Percentiles rank a stretch among this genome's conserved stretches.
These are phyloP conservation scores for Drepana falcataria DNA, from an alignment of 2,888 invertebrate species.

Conservation along the genomic window DNA sequence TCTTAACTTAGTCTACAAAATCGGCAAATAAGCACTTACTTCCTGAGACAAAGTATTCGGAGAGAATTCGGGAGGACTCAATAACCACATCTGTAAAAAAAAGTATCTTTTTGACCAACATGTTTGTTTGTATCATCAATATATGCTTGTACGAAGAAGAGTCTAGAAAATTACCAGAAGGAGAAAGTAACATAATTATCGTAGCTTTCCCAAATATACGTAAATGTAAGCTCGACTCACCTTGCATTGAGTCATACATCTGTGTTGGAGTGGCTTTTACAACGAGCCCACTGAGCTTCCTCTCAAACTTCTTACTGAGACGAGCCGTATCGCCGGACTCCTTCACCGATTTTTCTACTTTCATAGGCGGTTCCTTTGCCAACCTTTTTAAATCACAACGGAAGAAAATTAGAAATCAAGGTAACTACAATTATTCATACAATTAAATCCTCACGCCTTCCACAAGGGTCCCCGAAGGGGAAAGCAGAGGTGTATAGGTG, in stretches of 20 bases:
- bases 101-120: not conserved
- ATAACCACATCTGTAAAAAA: slow-evolving; percentile 55
- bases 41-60: slow-evolving; percentile 51
- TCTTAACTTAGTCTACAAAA: not conserved
- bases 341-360: slow-evolving; percentile 50
- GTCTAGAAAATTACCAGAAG: too few relatives aligned
- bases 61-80: slow-evolving; percentile 49
- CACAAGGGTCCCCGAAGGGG: too few relatives aligned
- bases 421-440: too few relatives aligned
- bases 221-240: slow-evolving; percentile 10
- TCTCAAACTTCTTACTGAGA: slow-evolving; percentile 61
- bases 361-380: slow-evolving; percentile 29
- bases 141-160: too few relatives aligned
- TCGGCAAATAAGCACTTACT: slow-evolving; percentile 38
- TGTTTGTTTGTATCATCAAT: too few relatives aligned
- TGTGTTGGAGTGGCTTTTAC: slow-evolving; percentile 33
- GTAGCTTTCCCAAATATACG: not conserved
- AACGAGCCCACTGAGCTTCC: slow-evolving; percentile 44
- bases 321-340: slow-evolving; percentile 53
- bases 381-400: slow-evolving; percentile 16
- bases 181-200: too few relatives aligned
- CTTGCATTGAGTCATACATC: slow-evolving; percentile 56
- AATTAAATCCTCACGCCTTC: too few relatives aligned
- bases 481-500: too few relatives aligned
- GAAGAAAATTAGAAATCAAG: not conserved